Evolutionary conservation across 2,113 vertebrate species (phyloP).

Genomic region (Rutilus rutilus): DNA sequence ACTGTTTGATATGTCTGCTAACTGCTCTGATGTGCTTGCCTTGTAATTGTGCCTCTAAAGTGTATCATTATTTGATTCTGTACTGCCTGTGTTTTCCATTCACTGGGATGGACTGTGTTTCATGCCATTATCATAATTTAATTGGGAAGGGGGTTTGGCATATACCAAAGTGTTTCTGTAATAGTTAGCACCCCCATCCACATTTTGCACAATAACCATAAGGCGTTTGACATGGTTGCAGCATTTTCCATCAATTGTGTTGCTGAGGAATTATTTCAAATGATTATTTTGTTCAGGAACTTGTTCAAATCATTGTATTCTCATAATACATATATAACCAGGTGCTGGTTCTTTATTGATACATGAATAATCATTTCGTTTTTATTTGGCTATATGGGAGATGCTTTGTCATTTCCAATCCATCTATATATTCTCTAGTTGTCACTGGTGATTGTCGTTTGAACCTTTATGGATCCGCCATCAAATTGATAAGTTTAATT

Average conservation of each 20-base stretch:
- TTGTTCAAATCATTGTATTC: background rate
- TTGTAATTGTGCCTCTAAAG: constrained; percentile 33
- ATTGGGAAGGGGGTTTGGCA: background rate
- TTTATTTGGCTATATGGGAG: background rate
- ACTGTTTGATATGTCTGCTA: constrained; percentile 17
- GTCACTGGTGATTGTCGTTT: too few species aligned
- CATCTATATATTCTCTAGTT: background rate
- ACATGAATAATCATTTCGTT: background rate
- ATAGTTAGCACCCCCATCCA: background rate
- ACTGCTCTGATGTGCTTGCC: background rate
- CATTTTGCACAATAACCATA: constrained; percentile 22
- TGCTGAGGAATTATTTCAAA: background rate
- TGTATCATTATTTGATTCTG: constrained; percentile 28
- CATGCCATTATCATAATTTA: constrained; percentile 12
- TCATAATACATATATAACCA: background rate
- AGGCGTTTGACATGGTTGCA: background rate
- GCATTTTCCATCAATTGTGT: background rate
- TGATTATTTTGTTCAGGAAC: background rate
- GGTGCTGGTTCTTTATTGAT: background rate
- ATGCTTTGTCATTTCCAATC: background rate
- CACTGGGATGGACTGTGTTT: background rate
- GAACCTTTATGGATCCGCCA: too few species aligned
- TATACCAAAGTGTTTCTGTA: constrained; percentile 20
- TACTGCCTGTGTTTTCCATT: background rate
- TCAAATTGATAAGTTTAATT: too few species aligned